Evolutionary conservation across 2,113 vertebrate genomes (phyloP).

Genomic region (Rhineura floridana): DNA sequence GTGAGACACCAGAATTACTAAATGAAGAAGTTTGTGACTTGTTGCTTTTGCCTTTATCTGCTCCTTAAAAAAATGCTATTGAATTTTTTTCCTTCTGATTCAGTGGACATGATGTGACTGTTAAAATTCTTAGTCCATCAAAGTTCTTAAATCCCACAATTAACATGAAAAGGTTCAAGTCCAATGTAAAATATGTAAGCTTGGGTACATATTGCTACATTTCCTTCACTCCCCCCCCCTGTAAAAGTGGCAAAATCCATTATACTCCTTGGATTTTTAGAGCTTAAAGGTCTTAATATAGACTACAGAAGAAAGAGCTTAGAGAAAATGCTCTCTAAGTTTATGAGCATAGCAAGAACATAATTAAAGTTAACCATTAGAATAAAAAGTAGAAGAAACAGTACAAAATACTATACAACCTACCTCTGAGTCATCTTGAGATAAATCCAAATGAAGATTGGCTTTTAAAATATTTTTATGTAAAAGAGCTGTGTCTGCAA

Average conservation of each 20-base stretch:
- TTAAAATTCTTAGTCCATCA: background rate
- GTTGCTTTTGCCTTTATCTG: background rate
- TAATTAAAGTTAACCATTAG: conserved; percentile 61
- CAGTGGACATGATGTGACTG: accelerated
- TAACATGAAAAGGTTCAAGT: conserved; percentile 41
- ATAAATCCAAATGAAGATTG: conserved; percentile 32
- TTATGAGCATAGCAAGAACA: conserved; percentile 47
- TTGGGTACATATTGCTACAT: conserved; percentile 29
- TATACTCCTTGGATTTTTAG: conserved; percentile 52
- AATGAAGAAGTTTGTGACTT: background rate
- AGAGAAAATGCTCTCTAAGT: conserved; percentile 65
- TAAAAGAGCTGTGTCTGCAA: background rate
- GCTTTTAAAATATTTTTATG: conserved; percentile 14
- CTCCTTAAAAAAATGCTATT: background rate
- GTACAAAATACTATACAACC: conserved; percentile 41
- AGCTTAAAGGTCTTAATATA: conserved; percentile 62
- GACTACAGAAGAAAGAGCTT: conserved; percentile 55
- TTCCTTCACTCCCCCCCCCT: conserved; percentile 4
- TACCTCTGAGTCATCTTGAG: conserved; percentile 19
- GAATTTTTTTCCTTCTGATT: background rate
- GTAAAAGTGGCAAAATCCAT: conserved; percentile 52
- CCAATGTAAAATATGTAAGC: conserved; percentile 22
- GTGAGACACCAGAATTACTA: background rate
- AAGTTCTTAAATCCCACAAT: conserved; percentile 9
- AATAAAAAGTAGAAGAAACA: conserved; percentile 37